phyloP scores from a whole-genome alignment of 2,797 vertebrate genomes.

The Cetoscarus ocellatus region DNA sequence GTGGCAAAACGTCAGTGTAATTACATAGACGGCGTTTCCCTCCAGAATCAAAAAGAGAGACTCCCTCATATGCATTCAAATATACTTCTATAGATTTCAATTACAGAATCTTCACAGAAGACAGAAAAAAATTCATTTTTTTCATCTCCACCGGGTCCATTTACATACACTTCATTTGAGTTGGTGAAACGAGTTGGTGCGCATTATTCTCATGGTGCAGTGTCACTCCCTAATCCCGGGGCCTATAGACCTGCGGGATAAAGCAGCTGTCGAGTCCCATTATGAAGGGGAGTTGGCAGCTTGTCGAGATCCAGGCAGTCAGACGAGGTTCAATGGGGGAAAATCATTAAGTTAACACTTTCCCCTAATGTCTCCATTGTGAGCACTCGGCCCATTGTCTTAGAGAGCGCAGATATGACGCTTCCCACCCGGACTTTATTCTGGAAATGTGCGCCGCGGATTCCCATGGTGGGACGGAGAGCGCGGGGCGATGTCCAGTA shows the following conservation, averaged over 20 bases:
- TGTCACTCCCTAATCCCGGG: conserved; percentile 90
- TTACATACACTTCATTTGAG: conserved; percentile 89
- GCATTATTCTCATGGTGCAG: conserved; percentile 85
- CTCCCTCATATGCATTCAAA: conserved; percentile 86
- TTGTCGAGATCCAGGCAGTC: conserved; percentile 91
- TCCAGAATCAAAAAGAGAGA: conserved; percentile 68
- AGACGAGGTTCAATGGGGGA: conserved; percentile 88
- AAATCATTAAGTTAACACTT: conserved; percentile 97
- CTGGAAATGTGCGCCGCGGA: conserved; percentile 68
- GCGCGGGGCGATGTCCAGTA: conserved; percentile 50
- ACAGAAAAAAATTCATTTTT: conserved; percentile 79
- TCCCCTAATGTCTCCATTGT: conserved; percentile 93
- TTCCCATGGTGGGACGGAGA: conserved; percentile 78
- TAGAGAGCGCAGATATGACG: conserved; percentile 85
- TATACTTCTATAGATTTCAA: conserved; percentile 84
- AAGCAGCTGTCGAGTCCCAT: conserved; percentile 92
- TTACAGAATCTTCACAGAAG: conserved; percentile 75
- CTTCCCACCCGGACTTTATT: conserved; percentile 84
- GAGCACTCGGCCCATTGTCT: conserved; percentile 85
- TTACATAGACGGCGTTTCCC: conserved; percentile 89
- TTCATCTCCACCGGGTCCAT: conserved; percentile 83
- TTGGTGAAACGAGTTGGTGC: conserved; percentile 86
- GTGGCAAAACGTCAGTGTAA: conserved; percentile 97
- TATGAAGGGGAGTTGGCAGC: conserved; percentile 89
- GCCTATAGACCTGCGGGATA: conserved; percentile 87